Evolutionary conservation across 2,113 vertebrate genomes (phyloP), one percentile per base, ranked within the genome.

Genomic region (Phylloscopus trochilus): DNA sequence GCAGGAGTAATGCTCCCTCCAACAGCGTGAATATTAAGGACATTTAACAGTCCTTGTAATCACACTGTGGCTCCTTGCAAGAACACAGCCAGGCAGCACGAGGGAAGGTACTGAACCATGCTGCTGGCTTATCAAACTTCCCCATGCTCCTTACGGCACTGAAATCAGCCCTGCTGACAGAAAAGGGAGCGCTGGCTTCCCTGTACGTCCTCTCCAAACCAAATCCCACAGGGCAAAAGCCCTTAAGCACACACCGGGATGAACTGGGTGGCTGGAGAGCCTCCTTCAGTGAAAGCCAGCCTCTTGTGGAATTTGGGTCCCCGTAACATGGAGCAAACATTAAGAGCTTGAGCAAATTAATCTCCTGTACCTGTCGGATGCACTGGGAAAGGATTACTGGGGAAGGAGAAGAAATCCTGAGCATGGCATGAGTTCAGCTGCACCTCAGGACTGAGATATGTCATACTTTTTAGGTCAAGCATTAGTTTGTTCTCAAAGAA

Each of bases 11-110:
- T 18, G 59, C 47, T 44, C 41, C 55, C 76, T 81, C 83, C 85
- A 92, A 60, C 95, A 94, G 90, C 7, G 41, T 72, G 91, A 91
- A 95, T 83, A 97, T 95, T 95, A 92, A 73, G 68, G 90, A 82
- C 46, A 67, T 94, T 97, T 96, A 95, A 97, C 86, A 80, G 95
- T 89, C 94, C 95, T 96, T 87, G 89, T 95, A 95, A 95, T 94
- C 92, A 69, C 30, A 22, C 87, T 68, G 89, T 82, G 93, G 79
- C 28, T 96, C 87, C 94, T 67, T 84, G 82, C 69, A 88, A 74
- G 83, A 92, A 60, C 72, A 64, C 73, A 86, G 94, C 72, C 95
- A 93, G 90, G 64, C 64, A 72, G 90, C 91, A 43, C 24, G 1
- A 52, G 58, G 31, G 31, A 81, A 89, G 74, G 93, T 87, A 86